Conservation (phyloP, 2,113 vertebrate genomes). For the Silurus glanis region DNA sequence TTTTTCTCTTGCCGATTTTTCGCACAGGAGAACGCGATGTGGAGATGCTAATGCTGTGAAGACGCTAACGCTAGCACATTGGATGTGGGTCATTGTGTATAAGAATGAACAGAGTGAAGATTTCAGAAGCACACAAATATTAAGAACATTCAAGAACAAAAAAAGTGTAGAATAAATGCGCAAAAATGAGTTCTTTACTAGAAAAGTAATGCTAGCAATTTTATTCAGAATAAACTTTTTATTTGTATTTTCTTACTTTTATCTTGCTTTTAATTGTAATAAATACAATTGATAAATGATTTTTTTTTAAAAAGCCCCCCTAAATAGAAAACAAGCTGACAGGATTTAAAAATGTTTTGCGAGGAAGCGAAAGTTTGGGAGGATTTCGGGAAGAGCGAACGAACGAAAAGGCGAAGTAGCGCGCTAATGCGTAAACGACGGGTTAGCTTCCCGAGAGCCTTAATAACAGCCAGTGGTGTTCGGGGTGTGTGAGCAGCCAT, state of each 20-base stretch:
- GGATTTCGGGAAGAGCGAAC: background rate
- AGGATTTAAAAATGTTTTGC: too few relatives aligned
- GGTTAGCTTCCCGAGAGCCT: slow-evolving; percentile 15
- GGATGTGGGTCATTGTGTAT: background rate
- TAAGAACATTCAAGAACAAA: background rate
- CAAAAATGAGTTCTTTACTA: background rate
- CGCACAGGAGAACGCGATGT: background rate
- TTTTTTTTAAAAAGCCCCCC: background rate
- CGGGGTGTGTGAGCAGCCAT: slow-evolving; percentile 7
- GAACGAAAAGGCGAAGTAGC: slow-evolving; percentile 7
- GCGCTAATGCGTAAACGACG: slow-evolving; percentile 20
- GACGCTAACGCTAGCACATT: background rate
- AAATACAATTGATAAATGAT: too few relatives aligned
- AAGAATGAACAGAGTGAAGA: background rate
- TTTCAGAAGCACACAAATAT: background rate
- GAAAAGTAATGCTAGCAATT: background rate
- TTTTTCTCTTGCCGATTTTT: background rate
- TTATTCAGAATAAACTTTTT: background rate
- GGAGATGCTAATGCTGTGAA: background rate
- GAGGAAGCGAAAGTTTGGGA: too few relatives aligned
- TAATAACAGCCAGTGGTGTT: slow-evolving; percentile 19
- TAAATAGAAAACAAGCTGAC: background rate
- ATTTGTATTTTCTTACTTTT: too few relatives aligned
- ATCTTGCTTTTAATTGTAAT: background rate
- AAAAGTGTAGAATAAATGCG: background rate